Evolutionary conservation across 2,888 invertebrate species (phyloP), one percentile per base, ranked within the genome.

Genomic region (Mellilla xanthometata): DNA sequence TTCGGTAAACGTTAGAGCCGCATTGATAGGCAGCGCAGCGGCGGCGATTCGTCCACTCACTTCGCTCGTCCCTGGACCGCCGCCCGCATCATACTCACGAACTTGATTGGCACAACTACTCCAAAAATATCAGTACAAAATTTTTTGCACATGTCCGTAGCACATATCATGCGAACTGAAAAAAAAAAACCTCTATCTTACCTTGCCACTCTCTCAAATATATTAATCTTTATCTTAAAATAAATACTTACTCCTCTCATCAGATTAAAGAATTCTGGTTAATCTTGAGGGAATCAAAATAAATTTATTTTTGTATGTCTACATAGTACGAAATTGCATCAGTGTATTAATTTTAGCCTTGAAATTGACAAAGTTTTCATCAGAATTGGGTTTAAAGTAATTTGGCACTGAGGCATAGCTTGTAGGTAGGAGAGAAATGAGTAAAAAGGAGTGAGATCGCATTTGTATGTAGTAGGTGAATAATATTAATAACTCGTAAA

Each of bases 1-100:
- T 74, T 76, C 71, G 59, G 68, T 76, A 72, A 72, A 65, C 70
- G 59, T 79, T 76, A 78, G 64, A 73, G 67, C 69, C 73, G 73
- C 74, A 70, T 79, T 70, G 65, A 67, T 75, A 71, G 68, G 62
- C 60, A 58, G 71, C 64, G 72, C 65, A 64, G 59, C 44, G 62
- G 61, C 59, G 61, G 62, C 65, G 64, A 60, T 61, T 58, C 62
- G 12, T 4, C 40, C 56, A 56, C 54, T 44, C 34, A 45, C 15
- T 47, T 46, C 48, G 52, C 52, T 46, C 38, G 42, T 40, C 42
- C 51, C 58, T 56, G 48, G 42, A 12, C 23, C 34, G 27, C 52
- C 48, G 40, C 44, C 38, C 42, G 52, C 58, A 4, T 6, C 19
- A 19, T 19, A 6, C 47, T 43, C 51, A 45, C 48, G 49, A 44